These are phyloP conservation scores for Synodontis membranacea DNA, from an alignment of 2,113 vertebrate genomes.

Conservation along the genomic window DNA sequence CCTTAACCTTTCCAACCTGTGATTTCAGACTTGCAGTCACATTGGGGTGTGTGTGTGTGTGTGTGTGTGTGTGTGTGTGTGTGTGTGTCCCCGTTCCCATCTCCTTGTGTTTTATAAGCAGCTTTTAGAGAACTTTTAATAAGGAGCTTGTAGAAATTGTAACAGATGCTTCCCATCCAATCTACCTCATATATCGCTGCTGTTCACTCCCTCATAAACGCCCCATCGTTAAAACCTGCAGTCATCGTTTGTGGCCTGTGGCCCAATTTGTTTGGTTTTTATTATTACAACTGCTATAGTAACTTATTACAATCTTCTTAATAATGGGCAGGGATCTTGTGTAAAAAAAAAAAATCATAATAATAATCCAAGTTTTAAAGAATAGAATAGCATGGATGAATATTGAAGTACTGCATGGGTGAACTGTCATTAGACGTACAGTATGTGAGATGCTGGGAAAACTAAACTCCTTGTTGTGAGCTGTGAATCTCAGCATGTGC, in stretches of 20 bases:
- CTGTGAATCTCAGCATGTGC: conserved; percentile 3
- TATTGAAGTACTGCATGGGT: too few species aligned
- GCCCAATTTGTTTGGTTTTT: conserved; percentile 56
- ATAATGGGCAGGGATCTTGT: not conserved
- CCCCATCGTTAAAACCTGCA: conserved; percentile 51
- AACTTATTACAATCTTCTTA: not conserved
- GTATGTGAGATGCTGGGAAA: not conserved
- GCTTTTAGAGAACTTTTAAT: not conserved
- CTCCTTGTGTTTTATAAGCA: not conserved
- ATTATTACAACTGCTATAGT: conserved; percentile 55
- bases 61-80: too few species aligned
- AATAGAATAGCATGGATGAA: not conserved
- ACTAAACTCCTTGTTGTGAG: not conserved
- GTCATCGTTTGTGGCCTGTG: conserved; percentile 59
- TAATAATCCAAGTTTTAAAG: not conserved
- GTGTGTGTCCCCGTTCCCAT: too few species aligned
- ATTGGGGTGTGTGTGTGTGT: too few species aligned
- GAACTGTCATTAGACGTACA: not conserved
- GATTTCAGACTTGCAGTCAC: not conserved
- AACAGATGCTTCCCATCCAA: conserved; percentile 42
- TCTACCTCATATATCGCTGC: conserved; percentile 28
- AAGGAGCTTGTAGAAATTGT: conserved; percentile 51
- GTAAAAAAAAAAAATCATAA: not conserved
- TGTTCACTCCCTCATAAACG: conserved; percentile 50
- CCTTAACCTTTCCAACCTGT: not conserved